Conservation (phyloP, 2,888 invertebrate species). For the Caenorhabditis macrosperma region DNA sequence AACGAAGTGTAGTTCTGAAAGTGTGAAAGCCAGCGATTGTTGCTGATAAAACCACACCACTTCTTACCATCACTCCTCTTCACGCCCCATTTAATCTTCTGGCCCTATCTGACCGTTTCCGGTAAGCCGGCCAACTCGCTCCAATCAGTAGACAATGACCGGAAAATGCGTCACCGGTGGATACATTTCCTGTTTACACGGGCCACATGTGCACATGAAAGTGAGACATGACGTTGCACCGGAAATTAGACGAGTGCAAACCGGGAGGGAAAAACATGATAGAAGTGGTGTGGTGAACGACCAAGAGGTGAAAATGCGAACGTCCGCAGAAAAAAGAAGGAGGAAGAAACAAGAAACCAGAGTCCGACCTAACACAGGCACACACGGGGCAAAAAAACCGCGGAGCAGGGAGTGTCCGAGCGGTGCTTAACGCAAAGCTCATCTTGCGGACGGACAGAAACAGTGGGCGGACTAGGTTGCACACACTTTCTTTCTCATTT, state of each 20-base stretch:
- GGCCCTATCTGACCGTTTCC: neutral
- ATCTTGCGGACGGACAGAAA: conserved; percentile 40
- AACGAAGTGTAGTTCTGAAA: conserved; percentile 10
- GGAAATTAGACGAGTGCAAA: conserved; percentile 22
- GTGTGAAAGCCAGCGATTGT: neutral
- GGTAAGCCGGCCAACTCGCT: neutral
- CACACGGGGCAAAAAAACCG: neutral
- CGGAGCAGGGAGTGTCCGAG: conserved; percentile 26
- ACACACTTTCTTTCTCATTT: conserved; percentile 35
- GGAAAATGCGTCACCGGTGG: conserved; percentile 7
- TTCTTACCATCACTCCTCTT: neutral
- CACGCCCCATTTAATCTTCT: conserved; percentile 3
- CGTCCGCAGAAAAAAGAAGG: neutral
- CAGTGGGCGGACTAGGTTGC: conserved; percentile 52
- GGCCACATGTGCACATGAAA: neutral
- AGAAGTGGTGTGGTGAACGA: conserved; percentile 9
- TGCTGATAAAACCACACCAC: neutral
- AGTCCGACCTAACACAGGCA: neutral
- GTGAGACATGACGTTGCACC: conserved; percentile 38
- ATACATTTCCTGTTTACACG: conserved; percentile 33
- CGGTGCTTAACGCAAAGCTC: conserved; percentile 49
- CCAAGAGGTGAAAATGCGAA: neutral
- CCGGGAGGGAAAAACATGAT: conserved; percentile 1
- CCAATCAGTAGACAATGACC: neutral
- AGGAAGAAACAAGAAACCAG: conserved; percentile 6